Base-by-base conservation (phyloP, 2,888 invertebrate genomes). In the Zygothrica quintamaculata region DNA sequence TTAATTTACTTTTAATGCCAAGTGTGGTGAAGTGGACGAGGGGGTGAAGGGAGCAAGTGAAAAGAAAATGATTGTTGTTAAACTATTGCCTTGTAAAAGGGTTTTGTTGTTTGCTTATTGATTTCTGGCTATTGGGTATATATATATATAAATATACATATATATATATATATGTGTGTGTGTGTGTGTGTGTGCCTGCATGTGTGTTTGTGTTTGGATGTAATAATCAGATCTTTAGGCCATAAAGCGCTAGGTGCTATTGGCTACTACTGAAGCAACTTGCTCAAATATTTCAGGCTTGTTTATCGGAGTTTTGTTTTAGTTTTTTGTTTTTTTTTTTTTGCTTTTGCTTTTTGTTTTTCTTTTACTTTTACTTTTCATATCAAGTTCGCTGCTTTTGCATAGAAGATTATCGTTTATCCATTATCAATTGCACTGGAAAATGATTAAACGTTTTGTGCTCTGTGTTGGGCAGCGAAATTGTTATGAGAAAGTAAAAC, bases 211-310 rank as follows among this genome's bases (percentile, higher is more conserved):
- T 40, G 1, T 36, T n/a, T n/a, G n/a, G n/a, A n/a, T n/a, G n/a
- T n/a, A n/a, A n/a, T n/a, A n/a, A n/a, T 51, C 37, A 53, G 61
- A 67, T 68, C 53, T 51, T 37, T 55, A 44, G 53, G 70, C 57
- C 58, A 29, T 66, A 55, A 51, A 66, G 65, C 77, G 52, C 64
- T 62, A 67, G 50, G 46, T 64, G 70, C 61, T 60, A 60, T 61
- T 74, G 57, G 52, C 69, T 73, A 79, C 65, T 66, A 62, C 72
- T 80, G 84, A 86, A 81, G 87, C 84, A 72, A 80, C 44, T 80
- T 71, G 57, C 51, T 68, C 57, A 55, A 58, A 58, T 64, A 43
- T 62, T 43, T 16, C 52, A 57, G 57, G 52, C 62, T 47, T 58
- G 36, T 43, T 59, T 12, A n/a, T 39, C 39, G 7, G 18, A 22